Percentiles rank a stretch among this genome's conserved stretches.
phyloP scores from a whole-genome alignment of 1,140 invertebrate genomes.

The Eubasilissa regina region DNA sequence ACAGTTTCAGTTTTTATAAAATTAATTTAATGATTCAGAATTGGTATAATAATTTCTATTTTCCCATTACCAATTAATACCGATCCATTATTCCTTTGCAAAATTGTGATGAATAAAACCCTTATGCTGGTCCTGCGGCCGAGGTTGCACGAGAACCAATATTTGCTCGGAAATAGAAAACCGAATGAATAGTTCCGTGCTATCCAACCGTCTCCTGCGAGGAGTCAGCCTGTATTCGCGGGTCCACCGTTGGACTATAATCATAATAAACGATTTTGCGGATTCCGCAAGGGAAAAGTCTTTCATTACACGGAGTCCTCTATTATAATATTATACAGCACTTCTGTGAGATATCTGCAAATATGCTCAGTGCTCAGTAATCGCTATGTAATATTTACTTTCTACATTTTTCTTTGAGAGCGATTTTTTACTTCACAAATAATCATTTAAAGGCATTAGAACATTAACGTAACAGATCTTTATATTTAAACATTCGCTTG shows the following conservation, averaged over 20 bases:
- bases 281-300: conserved; percentile 29
- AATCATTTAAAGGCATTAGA: no score
- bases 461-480: no score
- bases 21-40: no score
- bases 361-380: background rate
- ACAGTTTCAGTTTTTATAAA: no score
- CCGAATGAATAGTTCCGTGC: background rate
- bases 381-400: background rate
- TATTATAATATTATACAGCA: background rate
- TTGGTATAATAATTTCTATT: no score
- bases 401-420: no score
- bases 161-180: conserved; percentile 34
- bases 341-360: background rate
- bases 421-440: no score
- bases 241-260: conserved; percentile 22
- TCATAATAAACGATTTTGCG: conserved; percentile 31
- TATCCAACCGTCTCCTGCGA: background rate
- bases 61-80: no score
- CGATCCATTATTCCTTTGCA: no score
- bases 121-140: background rate
- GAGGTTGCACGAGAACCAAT: conserved; percentile 33
- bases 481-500: no score
- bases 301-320: conserved; percentile 24
- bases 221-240: conserved; percentile 23
- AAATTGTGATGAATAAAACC: no score